Evolutionary conservation across 2,888 invertebrate species (phyloP), one percentile per base, ranked within the genome.

Genomic region (Bruchidius siliquastri): DNA sequence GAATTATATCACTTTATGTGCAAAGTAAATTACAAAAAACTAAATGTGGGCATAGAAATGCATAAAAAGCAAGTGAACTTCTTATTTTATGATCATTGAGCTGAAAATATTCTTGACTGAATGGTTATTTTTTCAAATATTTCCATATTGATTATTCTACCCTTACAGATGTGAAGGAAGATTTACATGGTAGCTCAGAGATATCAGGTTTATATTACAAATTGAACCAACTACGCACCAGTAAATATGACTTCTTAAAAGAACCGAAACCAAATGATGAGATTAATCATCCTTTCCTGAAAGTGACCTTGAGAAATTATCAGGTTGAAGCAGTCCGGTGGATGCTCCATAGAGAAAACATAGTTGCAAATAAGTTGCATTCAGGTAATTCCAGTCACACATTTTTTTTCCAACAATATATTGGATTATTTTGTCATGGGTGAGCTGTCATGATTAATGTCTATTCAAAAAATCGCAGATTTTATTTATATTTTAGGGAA

Each of bases 301-400:
- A 87, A 72, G 92, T 92, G 0, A 83, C 78, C 67, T 84, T 94
- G 20, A 85, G 93, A 72, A 88, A 87, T 0, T 94, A 93, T 83
- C 94, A 94, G 83, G 83, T 86, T 75, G 84, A 88, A 70, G 92
- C 92, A 26, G 91, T 94, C 0, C 82, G 84, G 67, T 94, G 94
- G 94, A 92, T 94, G 91, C 79, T 93, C 0, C 78, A 86, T 13
- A 87, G 89, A 72, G 94, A 94, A 84, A 81, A 71, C 22, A 22
- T 68, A n/a, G 22, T 10, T n/a, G 8, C 13, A 13, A 13, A 1
- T 49, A 49, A 49, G 13, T 18, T 49, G 13, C 49, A 49, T 13
- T 49, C 49, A 49, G 49, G 49, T 49, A 49, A 26, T 26, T 26
- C 26, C 8, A 26, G 26, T 26, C n/a, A n/a, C n/a, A n/a, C n/a